Conservation (phyloP, 2,888 invertebrate genomes). For the Anticlea derivata region DNA sequence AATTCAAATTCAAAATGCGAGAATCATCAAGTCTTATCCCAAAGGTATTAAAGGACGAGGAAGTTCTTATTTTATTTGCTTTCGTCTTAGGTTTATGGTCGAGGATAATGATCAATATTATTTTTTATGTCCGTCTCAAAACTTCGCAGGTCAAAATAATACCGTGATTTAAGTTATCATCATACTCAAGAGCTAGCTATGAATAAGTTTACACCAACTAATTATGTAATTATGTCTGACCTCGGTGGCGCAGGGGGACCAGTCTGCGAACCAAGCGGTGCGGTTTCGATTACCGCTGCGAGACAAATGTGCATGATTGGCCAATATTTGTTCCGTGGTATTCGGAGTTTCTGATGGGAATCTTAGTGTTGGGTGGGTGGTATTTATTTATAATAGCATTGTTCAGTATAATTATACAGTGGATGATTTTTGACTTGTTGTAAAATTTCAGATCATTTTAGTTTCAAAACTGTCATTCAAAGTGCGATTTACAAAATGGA, state of each 20-base stretch:
- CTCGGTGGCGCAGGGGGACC: no score
- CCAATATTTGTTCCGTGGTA: no score
- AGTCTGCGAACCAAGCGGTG: no score
- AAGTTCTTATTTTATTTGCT: slow-evolving; percentile 6
- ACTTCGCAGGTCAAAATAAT: not conserved
- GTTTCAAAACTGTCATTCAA: not conserved
- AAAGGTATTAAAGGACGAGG: not conserved
- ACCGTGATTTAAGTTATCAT: no score
- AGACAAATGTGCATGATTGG: not conserved
- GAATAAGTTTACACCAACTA: no score
- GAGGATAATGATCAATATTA: slow-evolving; percentile 4
- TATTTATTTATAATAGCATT: no score
- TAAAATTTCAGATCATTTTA: not conserved
- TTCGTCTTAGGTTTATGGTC: slow-evolving; percentile 5
- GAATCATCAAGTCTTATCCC: not conserved
- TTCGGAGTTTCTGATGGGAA: no score
- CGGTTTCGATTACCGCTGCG: no score
- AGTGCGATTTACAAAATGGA: not conserved
- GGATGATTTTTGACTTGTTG: not conserved
- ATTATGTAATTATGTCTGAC: no score
- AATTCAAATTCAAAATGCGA: slow-evolving; percentile 8
- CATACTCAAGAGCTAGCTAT: no score
- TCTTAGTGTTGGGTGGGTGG: no score
- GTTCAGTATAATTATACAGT: no score
- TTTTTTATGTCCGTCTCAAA: slow-evolving; percentile 2